phyloP scores from a whole-genome alignment of 2,888 invertebrate species.

The Eupithecia exiguata region DNA sequence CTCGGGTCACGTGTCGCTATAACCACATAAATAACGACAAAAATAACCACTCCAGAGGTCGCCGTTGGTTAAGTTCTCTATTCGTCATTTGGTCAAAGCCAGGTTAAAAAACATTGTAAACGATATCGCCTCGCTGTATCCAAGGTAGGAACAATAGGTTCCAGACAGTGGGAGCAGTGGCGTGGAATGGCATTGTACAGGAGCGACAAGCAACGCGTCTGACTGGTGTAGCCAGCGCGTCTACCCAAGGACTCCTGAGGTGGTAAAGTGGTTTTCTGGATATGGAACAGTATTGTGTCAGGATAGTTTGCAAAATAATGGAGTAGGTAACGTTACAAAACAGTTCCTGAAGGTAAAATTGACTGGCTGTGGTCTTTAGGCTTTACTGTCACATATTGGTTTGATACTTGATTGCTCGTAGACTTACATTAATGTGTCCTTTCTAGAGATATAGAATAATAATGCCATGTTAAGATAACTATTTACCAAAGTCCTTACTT shows the following conservation, averaged over 20 bases:
- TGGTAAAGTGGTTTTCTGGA: conserved; percentile 28
- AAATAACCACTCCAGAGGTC: not conserved
- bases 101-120: conserved; percentile 38
- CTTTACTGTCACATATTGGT: not conserved
- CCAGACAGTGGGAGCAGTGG: conserved; percentile 51
- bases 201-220: conserved; percentile 43
- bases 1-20: no score
- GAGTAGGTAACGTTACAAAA: not conserved
- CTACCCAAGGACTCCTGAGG: conserved; percentile 49
- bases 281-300: conserved; percentile 19
- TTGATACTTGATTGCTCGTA: not conserved
- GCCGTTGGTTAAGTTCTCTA: conserved; percentile 1
- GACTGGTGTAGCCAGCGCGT: conserved; percentile 51
- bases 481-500: not conserved
- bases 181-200: conserved; percentile 56
- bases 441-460: not conserved
- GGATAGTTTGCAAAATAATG: conserved; percentile 7
- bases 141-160: conserved; percentile 48
- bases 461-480: not conserved
- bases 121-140: conserved; percentile 34
- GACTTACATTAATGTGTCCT: not conserved
- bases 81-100: not conserved
- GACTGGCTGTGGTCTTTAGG: not conserved
- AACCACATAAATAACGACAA: no score
- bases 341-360: not conserved